These are phyloP conservation scores for Dryobates pubescens DNA, from an alignment of 2,797 vertebrate species.

Conservation along the genomic window DNA sequence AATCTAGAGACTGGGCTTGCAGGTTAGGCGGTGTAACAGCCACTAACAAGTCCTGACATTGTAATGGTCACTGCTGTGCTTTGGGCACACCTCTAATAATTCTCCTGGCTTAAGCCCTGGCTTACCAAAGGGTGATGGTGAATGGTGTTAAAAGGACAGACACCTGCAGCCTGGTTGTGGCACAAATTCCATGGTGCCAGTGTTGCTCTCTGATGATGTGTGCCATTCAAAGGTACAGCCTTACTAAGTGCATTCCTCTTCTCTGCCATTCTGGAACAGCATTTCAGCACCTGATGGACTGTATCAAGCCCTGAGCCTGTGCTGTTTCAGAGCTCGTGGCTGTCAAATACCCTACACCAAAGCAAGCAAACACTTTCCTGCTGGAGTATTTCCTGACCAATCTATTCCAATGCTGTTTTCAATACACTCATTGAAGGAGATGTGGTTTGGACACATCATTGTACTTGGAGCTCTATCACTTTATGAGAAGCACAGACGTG, in stretches of 20 bases:
- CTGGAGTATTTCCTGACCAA: slow-evolving; percentile 14
- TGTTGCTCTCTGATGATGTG: slow-evolving; percentile 20
- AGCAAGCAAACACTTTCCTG: slow-evolving; percentile 17
- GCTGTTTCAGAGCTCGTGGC: background rate
- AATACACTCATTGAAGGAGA: background rate
- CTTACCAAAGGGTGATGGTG: background rate
- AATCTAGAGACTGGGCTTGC: background rate
- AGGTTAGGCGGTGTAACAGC: slow-evolving; percentile 1
- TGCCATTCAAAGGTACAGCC: background rate
- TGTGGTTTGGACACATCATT: background rate
- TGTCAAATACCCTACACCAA: background rate
- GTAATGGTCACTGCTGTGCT: slow-evolving; percentile 27
- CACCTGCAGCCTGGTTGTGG: slow-evolving; percentile 12
- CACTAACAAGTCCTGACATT: slow-evolving; percentile 4
- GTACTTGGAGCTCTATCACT: background rate
- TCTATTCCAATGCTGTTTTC: slow-evolving; percentile 17
- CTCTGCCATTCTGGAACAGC: slow-evolving; percentile 43
- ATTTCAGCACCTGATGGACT: slow-evolving; percentile 52
- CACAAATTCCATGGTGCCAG: background rate
- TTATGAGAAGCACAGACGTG: background rate
- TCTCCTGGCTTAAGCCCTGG: background rate
- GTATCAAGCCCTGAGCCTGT: background rate
- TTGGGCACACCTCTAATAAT: background rate
- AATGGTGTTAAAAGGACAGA: slow-evolving; percentile 46
- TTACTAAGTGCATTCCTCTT: slow-evolving; percentile 59